These are phyloP conservation scores for Mimas tiliae DNA, from an alignment of 2,888 invertebrate genomes.

Conservation along the genomic window DNA sequence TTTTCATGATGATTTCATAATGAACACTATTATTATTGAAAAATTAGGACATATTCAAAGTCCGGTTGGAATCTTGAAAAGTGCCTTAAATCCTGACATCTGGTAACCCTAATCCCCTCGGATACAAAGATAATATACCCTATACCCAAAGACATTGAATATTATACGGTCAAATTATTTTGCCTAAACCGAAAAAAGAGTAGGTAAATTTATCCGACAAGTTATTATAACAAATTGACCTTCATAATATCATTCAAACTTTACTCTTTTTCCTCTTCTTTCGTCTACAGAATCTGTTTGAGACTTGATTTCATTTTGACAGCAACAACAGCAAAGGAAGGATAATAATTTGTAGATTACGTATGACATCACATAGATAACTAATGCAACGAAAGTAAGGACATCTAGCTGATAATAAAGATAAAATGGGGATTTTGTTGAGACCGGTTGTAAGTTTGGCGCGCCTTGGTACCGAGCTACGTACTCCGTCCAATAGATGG, in stretches of 20 bases:
- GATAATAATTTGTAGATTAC: constrained; percentile 67
- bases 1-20: too few relatives aligned
- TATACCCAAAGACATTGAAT: too few relatives aligned
- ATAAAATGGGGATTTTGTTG: constrained; percentile 66
- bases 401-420: constrained; percentile 75
- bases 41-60: too few relatives aligned
- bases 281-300: constrained; percentile 52
- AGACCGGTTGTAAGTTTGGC: constrained; percentile 66
- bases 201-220: neutral
- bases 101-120: neutral
- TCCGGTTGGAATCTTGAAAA: too few relatives aligned
- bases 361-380: constrained; percentile 62
- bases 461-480: constrained; percentile 77
- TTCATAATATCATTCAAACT: constrained; percentile 63
- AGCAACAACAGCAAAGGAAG: constrained; percentile 68
- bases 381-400: constrained; percentile 65
- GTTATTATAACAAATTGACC: neutral
- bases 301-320: constrained; percentile 47
- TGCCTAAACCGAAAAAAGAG: neutral
- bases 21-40: too few relatives aligned
- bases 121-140: neutral
- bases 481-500: constrained; percentile 86
- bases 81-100: too few relatives aligned
- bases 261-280: constrained; percentile 68
- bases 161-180: neutral